phyloP scores from a whole-genome alignment of 2,797 vertebrate species.

The Cheirogaleus major region DNA sequence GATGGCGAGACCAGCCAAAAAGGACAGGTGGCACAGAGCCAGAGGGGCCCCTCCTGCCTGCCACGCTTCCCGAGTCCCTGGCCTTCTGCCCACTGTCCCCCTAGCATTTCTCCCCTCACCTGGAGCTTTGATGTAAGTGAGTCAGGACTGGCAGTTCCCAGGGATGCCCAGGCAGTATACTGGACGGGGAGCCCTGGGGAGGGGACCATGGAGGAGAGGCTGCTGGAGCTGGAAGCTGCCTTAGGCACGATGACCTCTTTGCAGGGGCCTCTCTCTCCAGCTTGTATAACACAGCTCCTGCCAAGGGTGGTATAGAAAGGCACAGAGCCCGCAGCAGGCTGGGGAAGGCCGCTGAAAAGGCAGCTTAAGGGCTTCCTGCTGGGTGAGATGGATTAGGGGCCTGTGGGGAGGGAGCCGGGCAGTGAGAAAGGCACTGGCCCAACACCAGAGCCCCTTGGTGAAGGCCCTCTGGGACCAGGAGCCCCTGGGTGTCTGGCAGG shows the following conservation, averaged over 20 bases:
- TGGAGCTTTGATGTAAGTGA: conserved; percentile 1
- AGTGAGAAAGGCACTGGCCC: conserved; percentile 49
- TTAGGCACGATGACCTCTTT: conserved; percentile 83
- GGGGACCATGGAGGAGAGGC: conserved; percentile 13
- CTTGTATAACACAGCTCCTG: conserved; percentile 86
- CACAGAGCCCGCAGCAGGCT: conserved; percentile 75
- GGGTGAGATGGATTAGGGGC: conserved; percentile 87
- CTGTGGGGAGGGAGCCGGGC: conserved; percentile 71
- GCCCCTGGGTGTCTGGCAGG: conserved; percentile 36
- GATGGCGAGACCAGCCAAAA: conserved; percentile 19
- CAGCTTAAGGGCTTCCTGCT: conserved; percentile 88
- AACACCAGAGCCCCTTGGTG: conserved; percentile 54
- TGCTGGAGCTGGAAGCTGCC: conserved; percentile 65
- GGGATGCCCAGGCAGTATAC: background rate
- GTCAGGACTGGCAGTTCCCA: background rate
- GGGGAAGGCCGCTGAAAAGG: conserved; percentile 85
- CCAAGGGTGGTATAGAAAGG: conserved; percentile 85
- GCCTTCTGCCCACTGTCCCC: background rate
- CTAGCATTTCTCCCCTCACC: background rate
- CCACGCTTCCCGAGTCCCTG: conserved; percentile 49
- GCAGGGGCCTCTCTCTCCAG: conserved; percentile 80
- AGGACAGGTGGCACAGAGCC: conserved; percentile 47
- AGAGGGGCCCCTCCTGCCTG: conserved; percentile 39
- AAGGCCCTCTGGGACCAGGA: background rate
- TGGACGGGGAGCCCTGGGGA: accelerated